Evolutionary conservation across 2,797 vertebrate species (phyloP), one percentile per base, ranked within the genome.

Genomic region (Danionella dracula): DNA sequence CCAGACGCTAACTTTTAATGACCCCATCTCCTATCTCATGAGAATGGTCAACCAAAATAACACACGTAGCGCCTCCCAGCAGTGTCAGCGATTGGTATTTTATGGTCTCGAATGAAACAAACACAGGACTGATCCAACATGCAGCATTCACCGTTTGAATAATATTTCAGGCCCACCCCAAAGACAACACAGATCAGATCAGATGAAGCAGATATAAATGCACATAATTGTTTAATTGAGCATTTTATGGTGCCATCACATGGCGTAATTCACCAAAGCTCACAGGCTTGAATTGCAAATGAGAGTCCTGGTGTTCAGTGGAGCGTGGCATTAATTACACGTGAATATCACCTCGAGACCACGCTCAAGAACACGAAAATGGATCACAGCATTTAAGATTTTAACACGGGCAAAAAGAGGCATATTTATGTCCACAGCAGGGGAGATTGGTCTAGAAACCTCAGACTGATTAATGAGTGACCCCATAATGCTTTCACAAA

Each of bases 191-290:
- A 49, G 50, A 44, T 68, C 60, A 54, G 46, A 75, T 80, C 75
- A 82, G 75, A 72, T 79, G 82, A 60, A 34, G 68, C 57, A 38
- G 74, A 73, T 60, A 34, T 79, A 79, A 82, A 82, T 74, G 72
- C 79, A 79, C 79, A 74, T 85, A 83, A 85, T 85, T 81, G 83
- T 78, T 87, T 86, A 86, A 88, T 85, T 83, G 73, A 65, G 83
- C 77, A 9, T 87, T 90, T 87, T 89, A 88, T 78, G 76, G 82
- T 68, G 48, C 79, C 44, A 64, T 48, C 46, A 38, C 62, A 72
- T 68, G 69, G 59, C 54, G 59, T 82, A 79, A 86, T 76, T 84
- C 81, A 77, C 53, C 46, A 63, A 62, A 32, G 81, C 81, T 48
- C 15, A 66, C 78, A 81, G 74, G 77, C 67, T 71, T 66, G 72